Conservation (phyloP, 1,140 invertebrate genomes). For the Habropoda laboriosa region DNA sequence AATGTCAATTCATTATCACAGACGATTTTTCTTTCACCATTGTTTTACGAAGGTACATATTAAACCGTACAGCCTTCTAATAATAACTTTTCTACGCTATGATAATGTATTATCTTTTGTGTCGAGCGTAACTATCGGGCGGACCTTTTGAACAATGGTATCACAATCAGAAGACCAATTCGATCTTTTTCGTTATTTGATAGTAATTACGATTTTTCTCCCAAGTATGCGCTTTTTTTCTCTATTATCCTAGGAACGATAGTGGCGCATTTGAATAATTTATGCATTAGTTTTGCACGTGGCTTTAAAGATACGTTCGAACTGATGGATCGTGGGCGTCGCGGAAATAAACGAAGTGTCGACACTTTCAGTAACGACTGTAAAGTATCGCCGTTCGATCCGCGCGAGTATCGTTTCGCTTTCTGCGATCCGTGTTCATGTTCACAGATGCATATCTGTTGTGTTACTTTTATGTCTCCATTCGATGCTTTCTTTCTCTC, state of each 20-base stretch:
- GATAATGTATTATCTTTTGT: too few species aligned
- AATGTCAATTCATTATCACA: too few species aligned
- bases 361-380: not conserved
- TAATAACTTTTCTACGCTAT: too few species aligned
- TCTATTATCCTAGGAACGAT: not conserved
- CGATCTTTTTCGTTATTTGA: too few species aligned
- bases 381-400: slow-evolving; percentile 28
- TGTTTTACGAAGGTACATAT: too few species aligned
- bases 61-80: too few species aligned
- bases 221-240: not conserved
- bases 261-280: slow-evolving; percentile 16
- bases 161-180: too few species aligned
- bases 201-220: too few species aligned
- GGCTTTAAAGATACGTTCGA: slow-evolving; percentile 3
- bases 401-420: not conserved
- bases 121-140: too few species aligned
- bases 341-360: slow-evolving; percentile 41
- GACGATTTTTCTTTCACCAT: too few species aligned
- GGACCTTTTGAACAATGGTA: too few species aligned
- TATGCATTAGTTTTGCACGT: slow-evolving; percentile 4
- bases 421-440: not conserved
- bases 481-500: not conserved
- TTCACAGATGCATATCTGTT: not conserved
- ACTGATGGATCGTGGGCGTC: slow-evolving; percentile 26
- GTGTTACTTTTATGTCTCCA: not conserved